Conservation (phyloP, 2,888 invertebrate genomes). For the Lymantria dispar region DNA sequence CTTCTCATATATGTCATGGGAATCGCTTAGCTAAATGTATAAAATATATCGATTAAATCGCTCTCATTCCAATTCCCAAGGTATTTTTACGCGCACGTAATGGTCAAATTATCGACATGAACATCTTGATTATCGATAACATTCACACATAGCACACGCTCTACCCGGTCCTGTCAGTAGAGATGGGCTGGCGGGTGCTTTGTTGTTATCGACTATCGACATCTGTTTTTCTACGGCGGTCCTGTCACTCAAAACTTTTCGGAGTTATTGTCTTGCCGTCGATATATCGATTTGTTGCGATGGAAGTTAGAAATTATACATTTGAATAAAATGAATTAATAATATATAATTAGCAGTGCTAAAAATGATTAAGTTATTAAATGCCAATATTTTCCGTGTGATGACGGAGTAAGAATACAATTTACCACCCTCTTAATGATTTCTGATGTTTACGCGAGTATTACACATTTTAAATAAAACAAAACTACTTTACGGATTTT, state of each 20-base stretch:
- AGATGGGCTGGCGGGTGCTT: slow-evolving; percentile 73
- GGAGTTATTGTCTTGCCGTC: slow-evolving; percentile 65
- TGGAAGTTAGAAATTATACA: slow-evolving; percentile 15
- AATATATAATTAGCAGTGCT: neutral
- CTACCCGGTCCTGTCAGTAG: slow-evolving; percentile 68
- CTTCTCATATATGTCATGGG: slow-evolving; percentile 13
- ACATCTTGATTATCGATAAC: slow-evolving; percentile 76
- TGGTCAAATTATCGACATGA: slow-evolving; percentile 68
- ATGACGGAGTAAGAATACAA: no score
- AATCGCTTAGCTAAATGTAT: slow-evolving; percentile 15
- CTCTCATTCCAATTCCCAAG: slow-evolving; percentile 58
- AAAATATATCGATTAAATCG: slow-evolving; percentile 48
- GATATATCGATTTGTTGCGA: slow-evolving; percentile 61
- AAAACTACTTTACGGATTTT: no score
- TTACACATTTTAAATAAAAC: no score
- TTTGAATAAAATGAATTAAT: no score
- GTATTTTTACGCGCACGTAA: slow-evolving; percentile 63
- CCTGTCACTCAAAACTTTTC: slow-evolving; percentile 76
- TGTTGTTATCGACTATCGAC: slow-evolving; percentile 74
- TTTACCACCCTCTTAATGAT: no score
- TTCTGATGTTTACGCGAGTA: no score
- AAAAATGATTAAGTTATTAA: neutral
- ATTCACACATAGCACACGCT: slow-evolving; percentile 82
- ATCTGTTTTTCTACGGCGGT: slow-evolving; percentile 76
- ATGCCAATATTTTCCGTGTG: no score